phyloP scores from a whole-genome alignment of 2,888 invertebrate species.

The Diarsia brunnea region DNA sequence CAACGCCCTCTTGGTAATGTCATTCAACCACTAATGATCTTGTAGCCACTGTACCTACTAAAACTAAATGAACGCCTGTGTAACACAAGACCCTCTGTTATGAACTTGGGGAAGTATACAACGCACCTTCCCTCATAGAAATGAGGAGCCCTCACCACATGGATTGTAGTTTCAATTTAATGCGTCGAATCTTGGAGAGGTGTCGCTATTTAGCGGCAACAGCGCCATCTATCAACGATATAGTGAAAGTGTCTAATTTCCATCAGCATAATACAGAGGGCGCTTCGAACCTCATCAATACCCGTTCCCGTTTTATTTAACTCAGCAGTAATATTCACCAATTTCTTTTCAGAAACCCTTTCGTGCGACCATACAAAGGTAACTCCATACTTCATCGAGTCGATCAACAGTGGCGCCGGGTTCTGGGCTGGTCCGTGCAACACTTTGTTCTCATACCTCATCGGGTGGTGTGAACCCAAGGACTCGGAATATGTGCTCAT shows the following conservation, averaged over 20 bases:
- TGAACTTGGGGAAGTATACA: neutral
- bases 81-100: conserved; percentile 26
- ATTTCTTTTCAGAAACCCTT: conserved; percentile 92
- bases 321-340: neutral
- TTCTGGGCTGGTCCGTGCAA: conserved; percentile 97
- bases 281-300: conserved; percentile 18
- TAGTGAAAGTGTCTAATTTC: conserved; percentile 9
- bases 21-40: neutral
- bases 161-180: neutral
- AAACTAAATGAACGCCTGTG: neutral
- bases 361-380: conserved; percentile 97
- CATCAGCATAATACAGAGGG: conserved; percentile 43
- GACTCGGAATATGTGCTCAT: conserved; percentile 95
- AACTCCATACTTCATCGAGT: conserved; percentile 97
- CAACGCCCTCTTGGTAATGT: neutral
- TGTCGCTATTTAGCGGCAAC: conserved; percentile 13
- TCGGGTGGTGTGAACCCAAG: conserved; percentile 96
- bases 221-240: conserved; percentile 23
- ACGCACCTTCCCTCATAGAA: neutral
- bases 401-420: conserved; percentile 94
- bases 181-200: neutral
- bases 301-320: neutral
- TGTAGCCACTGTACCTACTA: neutral
- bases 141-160: neutral
- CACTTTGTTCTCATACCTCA: conserved; percentile 95